These are phyloP conservation scores for Nomada ferruginata DNA, from an alignment of 2,888 invertebrate genomes.

Conservation along the genomic window DNA sequence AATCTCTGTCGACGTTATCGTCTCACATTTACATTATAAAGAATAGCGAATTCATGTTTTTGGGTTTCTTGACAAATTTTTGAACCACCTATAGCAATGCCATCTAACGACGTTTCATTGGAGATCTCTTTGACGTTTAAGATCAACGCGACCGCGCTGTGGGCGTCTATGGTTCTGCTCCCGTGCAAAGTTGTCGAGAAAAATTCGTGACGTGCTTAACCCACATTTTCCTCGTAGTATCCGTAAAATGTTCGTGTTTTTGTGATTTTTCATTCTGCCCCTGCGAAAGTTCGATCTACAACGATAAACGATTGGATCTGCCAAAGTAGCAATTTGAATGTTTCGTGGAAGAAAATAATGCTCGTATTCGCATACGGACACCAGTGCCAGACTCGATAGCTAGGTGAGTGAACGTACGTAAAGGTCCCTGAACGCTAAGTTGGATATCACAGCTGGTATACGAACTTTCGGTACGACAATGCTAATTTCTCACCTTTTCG, in stretches of 20 bases:
- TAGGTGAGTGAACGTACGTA: constrained; percentile 74
- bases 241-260: constrained; percentile 70
- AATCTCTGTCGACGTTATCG: neutral
- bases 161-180: constrained; percentile 65
- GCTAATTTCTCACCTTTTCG: neutral
- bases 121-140: constrained; percentile 60
- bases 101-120: constrained; percentile 44
- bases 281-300: constrained; percentile 11
- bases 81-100: constrained; percentile 5
- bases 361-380: constrained; percentile 69
- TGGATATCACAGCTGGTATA: constrained; percentile 76
- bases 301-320: constrained; percentile 22
- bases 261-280: constrained; percentile 51
- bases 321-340: constrained; percentile 29
- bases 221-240: constrained; percentile 66
- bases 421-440: constrained; percentile 62
- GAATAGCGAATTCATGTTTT: neutral
- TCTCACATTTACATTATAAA: neutral
- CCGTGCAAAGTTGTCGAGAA: constrained; percentile 70
- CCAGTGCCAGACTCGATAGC: constrained; percentile 73
- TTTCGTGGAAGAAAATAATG: constrained; percentile 70
- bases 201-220: constrained; percentile 80
- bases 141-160: constrained; percentile 54
- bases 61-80: constrained; percentile 5
- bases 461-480: constrained; percentile 31